phyloP scores from a whole-genome alignment of 2,113 vertebrate species.

The Bucco capensis region DNA sequence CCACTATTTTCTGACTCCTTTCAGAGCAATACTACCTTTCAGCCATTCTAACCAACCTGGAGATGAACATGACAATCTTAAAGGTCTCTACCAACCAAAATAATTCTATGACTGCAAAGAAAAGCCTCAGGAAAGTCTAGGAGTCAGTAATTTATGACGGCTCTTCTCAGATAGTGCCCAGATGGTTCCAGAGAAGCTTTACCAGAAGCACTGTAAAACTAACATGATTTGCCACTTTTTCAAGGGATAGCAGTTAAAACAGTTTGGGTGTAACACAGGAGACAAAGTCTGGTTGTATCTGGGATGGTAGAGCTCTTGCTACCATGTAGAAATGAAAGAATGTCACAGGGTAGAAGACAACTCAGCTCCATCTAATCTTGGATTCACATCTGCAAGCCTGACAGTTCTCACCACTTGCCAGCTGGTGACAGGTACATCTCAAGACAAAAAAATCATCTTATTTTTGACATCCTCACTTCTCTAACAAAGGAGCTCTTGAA shows the following conservation, averaged over 20 bases:
- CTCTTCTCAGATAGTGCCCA: not conserved
- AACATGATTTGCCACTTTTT: not conserved
- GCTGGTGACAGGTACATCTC: slow-evolving; percentile 55
- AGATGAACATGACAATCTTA: no score
- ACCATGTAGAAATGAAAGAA: not conserved
- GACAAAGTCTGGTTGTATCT: not conserved
- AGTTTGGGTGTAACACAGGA: not conserved
- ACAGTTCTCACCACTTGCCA: slow-evolving; percentile 43
- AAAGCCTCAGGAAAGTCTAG: not conserved
- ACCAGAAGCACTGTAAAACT: no score
- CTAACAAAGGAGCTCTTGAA: slow-evolving; percentile 59
- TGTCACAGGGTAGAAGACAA: not conserved
- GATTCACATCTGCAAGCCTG: slow-evolving; percentile 39
- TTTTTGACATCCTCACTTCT: slow-evolving; percentile 14
- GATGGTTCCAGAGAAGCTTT: not conserved
- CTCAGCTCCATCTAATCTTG: not conserved
- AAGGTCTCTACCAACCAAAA: no score
- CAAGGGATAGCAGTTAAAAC: not conserved
- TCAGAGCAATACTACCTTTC: not conserved
- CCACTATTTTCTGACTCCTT: not conserved
- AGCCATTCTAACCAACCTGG: not conserved
- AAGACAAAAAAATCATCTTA: not conserved
- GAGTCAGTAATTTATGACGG: not conserved
- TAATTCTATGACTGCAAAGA: not conserved
- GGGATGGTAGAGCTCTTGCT: not conserved